Base-by-base conservation (phyloP, 2,113 vertebrate species). In the Entelurus aequoreus region DNA sequence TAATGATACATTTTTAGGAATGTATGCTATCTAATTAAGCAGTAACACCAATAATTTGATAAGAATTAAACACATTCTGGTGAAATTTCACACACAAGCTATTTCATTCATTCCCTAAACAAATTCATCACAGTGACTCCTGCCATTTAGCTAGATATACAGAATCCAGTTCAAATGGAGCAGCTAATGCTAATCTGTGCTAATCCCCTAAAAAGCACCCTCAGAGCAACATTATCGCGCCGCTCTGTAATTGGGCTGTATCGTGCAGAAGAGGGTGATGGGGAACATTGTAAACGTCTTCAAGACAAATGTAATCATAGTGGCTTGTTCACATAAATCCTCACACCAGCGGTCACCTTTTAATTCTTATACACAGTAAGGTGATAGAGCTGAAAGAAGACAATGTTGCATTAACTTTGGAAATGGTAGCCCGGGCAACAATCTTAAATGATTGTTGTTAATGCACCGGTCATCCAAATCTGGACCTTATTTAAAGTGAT, bases 151-250 rank as follows among this genome's bases (percentile, higher is more conserved):
- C 28, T 59, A 58, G 61, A 68, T 78, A 59, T 55, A 73, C 42
- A 77, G 72, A 74, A 63, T 83, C 70, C 74, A 74, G 74, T 81
- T 82, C 70, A 84, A 86, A 86, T 83, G 76, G 71, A 78, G 63
- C 77, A 71, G 74, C 82, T 84, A 86, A 87, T 87, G 80, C 72
- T 86, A 84, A 88, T 85, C 82, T 85, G 66, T 70, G 71, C 75
- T 84, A 84, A 88, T 87, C 85, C 86, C 56, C 49, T 51, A 71
- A 76, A 75, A 71, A 75, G 72, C 66, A 58, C 74, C 73, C 75
- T 77, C 62, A 60, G 50, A 82, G 76, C 62, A 49, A 69, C 65
- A 82, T 75, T 61, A 80, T 83, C 72, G 67, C 66, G 60, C 68
- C 50, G 37, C 71, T 85, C 48, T 60, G 67, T 51, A 49, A 66